phyloP scores from a whole-genome alignment of 2,888 invertebrate species.

The Heteromurus nitidus region DNA sequence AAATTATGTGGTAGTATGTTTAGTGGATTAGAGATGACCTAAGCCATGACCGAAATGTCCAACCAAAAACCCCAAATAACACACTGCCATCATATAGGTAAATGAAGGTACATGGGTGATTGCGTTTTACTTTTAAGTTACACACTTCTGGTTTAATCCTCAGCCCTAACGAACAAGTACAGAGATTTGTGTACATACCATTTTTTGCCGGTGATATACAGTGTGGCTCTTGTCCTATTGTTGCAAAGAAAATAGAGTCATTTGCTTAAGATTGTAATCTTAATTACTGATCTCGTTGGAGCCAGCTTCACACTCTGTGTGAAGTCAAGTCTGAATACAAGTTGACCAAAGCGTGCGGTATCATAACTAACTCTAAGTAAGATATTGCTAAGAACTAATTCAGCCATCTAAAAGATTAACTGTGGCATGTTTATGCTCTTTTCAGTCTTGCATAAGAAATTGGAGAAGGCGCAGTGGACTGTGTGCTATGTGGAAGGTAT shows the following conservation, averaged over 20 bases:
- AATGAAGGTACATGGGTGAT: neutral
- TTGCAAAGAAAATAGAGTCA: slow-evolving; percentile 31
- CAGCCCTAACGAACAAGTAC: neutral
- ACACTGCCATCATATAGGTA: neutral
- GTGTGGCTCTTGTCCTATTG: neutral
- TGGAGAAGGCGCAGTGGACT: too few species aligned
- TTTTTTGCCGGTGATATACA: neutral
- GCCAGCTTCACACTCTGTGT: slow-evolving; percentile 15
- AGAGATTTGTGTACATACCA: neutral
- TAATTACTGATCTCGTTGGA: slow-evolving; percentile 49
- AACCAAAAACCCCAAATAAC: slow-evolving; percentile 7
- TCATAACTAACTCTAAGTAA: neutral
- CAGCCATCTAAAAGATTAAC: too few species aligned
- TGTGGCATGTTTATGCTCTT: neutral
- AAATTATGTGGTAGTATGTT: neutral
- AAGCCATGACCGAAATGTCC: slow-evolving; percentile 54
- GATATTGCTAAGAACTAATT: neutral
- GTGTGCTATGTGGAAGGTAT: neutral
- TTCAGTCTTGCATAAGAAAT: slow-evolving; percentile 3
- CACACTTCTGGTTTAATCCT: slow-evolving; percentile 10
- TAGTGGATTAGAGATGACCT: slow-evolving; percentile 34
- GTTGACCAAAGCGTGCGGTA: too few species aligned
- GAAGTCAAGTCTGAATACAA: slow-evolving; percentile 17
- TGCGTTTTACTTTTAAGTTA: slow-evolving; percentile 12
- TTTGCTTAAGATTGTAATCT: slow-evolving; percentile 37